Evolutionary conservation across 2,888 invertebrate genomes (phyloP), one percentile per base, ranked within the genome.

Genomic region (Cephus spinipes): DNA sequence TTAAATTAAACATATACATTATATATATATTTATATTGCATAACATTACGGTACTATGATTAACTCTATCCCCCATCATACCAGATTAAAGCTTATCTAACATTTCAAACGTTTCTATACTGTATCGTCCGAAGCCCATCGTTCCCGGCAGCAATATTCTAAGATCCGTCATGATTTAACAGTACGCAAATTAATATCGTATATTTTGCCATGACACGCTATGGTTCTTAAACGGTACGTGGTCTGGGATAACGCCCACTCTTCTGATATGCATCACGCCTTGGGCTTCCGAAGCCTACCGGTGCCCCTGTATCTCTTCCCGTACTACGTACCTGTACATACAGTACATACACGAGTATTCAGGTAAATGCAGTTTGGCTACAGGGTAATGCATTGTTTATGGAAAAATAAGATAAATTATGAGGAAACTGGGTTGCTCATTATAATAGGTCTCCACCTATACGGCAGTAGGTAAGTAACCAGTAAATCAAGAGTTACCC

Each of bases 301-400:
- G 79, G 78, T 83, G 83, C 83, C 83, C 77, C 83, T 79, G 83
- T 83, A 79, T 81, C 81, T 80, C 79, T 81, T 76, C 73, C 74
- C 40, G 55, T 74, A 40, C 73, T 76, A 36, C 69, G 78, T 76
- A 73, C 31, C 11, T n/a, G 3, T 30, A 36, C 76, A 15, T 73
- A 74, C 73, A 34, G 36, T 33, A 35, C 73, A 71, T 68, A 33
- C 79, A 81, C 76, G 78, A 79, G 82, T 78, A 77, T 40, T 69
- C 69, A 69, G 76, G 79, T 81, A 81, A 83, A 82, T 83, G 81
- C 80, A 79, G 80, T 80, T 80, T 71, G 79, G 76, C 79, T 79
- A 55, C 9, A 55, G 9, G 55, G 6, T 23, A 55, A 55, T 55
- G 55, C 55, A 55, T 55, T 40, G 40, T 23, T 40, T 23, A 40